Evolutionary conservation across 2,113 vertebrate species (phyloP).

Genomic region (Chaetodon trifascialis): DNA sequence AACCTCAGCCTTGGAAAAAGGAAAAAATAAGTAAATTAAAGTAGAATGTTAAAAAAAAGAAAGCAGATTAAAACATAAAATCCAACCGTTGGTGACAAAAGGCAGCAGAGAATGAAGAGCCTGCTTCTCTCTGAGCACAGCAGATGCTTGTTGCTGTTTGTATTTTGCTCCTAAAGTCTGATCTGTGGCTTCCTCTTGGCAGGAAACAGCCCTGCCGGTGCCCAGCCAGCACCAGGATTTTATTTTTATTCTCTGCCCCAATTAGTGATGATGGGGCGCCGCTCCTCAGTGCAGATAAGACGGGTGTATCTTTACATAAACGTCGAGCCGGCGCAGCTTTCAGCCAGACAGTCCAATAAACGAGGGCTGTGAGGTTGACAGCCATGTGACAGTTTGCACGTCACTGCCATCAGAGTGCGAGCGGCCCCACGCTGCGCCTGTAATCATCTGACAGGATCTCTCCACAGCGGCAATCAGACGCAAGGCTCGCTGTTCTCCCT

Average conservation of each 20-base stretch:
- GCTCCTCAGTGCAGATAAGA: neutral
- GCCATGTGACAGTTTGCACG: conserved; percentile 30
- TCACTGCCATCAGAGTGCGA: conserved; percentile 17
- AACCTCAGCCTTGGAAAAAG: neutral
- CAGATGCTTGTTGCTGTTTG: neutral
- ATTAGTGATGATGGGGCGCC: conserved; percentile 1
- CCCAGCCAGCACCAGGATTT: neutral
- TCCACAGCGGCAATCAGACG: conserved; percentile 28
- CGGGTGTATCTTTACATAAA: conserved; percentile 12
- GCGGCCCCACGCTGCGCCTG: conserved; percentile 16
- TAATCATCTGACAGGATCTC: conserved; percentile 45
- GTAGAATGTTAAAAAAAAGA: too few species aligned
- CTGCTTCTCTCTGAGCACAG: neutral
- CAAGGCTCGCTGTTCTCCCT: neutral
- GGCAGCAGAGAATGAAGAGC: neutral
- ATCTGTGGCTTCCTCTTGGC: neutral
- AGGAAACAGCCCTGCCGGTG: neutral
- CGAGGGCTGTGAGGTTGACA: conserved; percentile 24
- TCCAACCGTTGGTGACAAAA: neutral
- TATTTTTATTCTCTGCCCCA: conserved; percentile 3
- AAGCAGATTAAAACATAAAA: too few species aligned
- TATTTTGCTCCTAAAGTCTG: neutral
- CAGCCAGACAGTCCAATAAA: conserved; percentile 7
- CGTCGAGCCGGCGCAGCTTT: neutral
- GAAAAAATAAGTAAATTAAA: too few species aligned